Conservation (phyloP, 2,888 invertebrate genomes). For the Linyphia triangularis region DNA sequence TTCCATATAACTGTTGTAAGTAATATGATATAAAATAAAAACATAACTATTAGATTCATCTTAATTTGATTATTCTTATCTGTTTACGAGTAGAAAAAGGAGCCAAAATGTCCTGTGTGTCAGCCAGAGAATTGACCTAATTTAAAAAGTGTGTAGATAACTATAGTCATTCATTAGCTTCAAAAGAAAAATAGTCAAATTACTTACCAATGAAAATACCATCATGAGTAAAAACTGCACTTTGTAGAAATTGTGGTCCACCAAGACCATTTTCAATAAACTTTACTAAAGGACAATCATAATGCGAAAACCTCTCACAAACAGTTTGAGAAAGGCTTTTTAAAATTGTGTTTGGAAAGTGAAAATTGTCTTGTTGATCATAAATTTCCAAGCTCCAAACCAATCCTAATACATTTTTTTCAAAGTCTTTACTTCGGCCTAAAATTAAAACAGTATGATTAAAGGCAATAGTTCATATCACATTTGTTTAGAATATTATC, state of each 20-base stretch:
- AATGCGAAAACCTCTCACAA: conserved; percentile 76
- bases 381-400: conserved; percentile 47
- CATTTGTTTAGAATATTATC: too few relatives aligned
- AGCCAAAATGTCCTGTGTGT: too few relatives aligned
- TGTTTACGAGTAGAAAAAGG: too few relatives aligned
- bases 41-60: too few relatives aligned
- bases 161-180: too few relatives aligned
- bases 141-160: too few relatives aligned
- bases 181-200: too few relatives aligned
- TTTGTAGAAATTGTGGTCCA: conserved; percentile 82
- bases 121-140: too few relatives aligned
- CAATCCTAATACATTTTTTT: conserved; percentile 8
- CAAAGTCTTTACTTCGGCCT: conserved; percentile 51
- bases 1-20: too few relatives aligned
- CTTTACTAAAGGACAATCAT: conserved; percentile 80
- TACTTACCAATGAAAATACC: conserved; percentile 83
- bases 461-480: too few relatives aligned
- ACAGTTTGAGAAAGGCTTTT: conserved; percentile 22
- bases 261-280: conserved; percentile 83
- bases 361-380: conserved; percentile 21
- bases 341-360: conserved; percentile 12
- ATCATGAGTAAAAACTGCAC: conserved; percentile 82
- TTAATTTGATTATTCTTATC: too few relatives aligned
- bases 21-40: too few relatives aligned
- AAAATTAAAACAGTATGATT: conserved; percentile 6